A percentile compares a stretch with the other conserved stretches of the same genome.
Conservation (phyloP, 2,797 vertebrate species). For the Cynodonichthys magdalenae region DNA sequence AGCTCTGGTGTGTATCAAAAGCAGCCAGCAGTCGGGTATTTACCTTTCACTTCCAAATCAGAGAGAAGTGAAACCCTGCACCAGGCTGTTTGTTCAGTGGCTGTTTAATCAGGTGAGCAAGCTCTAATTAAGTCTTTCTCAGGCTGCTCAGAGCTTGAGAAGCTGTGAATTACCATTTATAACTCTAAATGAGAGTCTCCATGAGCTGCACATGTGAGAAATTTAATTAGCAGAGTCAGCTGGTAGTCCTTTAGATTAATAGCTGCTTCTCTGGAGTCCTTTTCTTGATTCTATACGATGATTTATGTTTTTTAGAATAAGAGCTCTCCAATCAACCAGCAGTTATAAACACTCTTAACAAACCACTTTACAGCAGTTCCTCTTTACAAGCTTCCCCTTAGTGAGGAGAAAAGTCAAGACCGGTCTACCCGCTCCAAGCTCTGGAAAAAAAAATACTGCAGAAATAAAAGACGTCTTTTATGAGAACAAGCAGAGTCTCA, state of each 20-base stretch:
- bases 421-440: conserved; percentile 16
- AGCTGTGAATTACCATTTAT: conserved; percentile 3
- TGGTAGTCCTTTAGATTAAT: conserved; percentile 10
- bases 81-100: conserved; percentile 56
- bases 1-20: conserved; percentile 54
- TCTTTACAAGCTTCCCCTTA: conserved; percentile 69
- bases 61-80: conserved; percentile 30
- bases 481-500: conserved; percentile 69
- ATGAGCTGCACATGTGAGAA: background rate
- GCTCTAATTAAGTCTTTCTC: conserved; percentile 30
- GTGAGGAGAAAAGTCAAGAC: conserved; percentile 57
- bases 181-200: conserved; percentile 19
- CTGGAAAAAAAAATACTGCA: conserved; percentile 48
- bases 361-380: conserved; percentile 65
- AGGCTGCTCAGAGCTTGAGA: conserved; percentile 51
- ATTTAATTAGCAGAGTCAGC: conserved; percentile 4
- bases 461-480: conserved; percentile 68
- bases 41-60: conserved; percentile 46
- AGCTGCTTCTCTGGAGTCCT: conserved; percentile 13
- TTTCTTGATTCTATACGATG: conserved; percentile 50
- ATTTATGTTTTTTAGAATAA: conserved; percentile 64
- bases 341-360: conserved; percentile 69
- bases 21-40: conserved; percentile 51
- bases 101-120: conserved; percentile 70
- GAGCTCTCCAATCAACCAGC: conserved; percentile 64